Evolutionary conservation across 2,113 vertebrate genomes (phyloP).

Genomic region (Alethe diademata): DNA sequence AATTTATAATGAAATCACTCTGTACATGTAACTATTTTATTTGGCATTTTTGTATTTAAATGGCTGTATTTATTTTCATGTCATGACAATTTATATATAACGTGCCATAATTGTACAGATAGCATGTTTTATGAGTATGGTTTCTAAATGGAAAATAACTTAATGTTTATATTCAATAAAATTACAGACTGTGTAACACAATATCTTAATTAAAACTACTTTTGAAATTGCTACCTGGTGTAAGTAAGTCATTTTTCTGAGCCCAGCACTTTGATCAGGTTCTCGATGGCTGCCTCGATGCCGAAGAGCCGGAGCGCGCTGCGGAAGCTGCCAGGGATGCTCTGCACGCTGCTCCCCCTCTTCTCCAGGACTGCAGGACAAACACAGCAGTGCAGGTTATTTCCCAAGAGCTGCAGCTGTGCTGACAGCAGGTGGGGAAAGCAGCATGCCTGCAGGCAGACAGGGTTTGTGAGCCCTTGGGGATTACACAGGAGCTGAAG

Average conservation of each 20-base stretch:
- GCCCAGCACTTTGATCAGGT: slow-evolving; percentile 69
- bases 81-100: slow-evolving; percentile 76
- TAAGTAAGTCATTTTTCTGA: not conserved
- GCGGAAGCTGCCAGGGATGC: slow-evolving; percentile 69
- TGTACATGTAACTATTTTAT: slow-evolving; percentile 70
- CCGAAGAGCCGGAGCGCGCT: slow-evolving; percentile 77
- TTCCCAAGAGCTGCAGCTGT: rapidly evolving
- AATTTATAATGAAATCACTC: slow-evolving; percentile 65
- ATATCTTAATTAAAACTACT: slow-evolving; percentile 46
- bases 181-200: slow-evolving; percentile 50
- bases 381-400: rapidly evolving
- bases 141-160: slow-evolving; percentile 76
- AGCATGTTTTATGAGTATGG: slow-evolving; percentile 72
- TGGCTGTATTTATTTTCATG: slow-evolving; percentile 88
- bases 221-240: slow-evolving; percentile 32
- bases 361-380: slow-evolving; percentile 72
- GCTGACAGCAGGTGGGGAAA: not conserved
- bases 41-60: slow-evolving; percentile 88
- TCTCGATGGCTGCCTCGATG: slow-evolving; percentile 80
- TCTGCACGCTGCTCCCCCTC: slow-evolving; percentile 7
- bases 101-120: slow-evolving; percentile 73
- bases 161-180: slow-evolving; percentile 86
- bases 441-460: not conserved
- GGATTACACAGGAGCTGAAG: no score
- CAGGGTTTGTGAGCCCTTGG: not conserved